Percentiles rank a stretch among this genome's conserved stretches.
phyloP scores from a whole-genome alignment of 2,113 vertebrate genomes.

The Capricornis sumatraensis region DNA sequence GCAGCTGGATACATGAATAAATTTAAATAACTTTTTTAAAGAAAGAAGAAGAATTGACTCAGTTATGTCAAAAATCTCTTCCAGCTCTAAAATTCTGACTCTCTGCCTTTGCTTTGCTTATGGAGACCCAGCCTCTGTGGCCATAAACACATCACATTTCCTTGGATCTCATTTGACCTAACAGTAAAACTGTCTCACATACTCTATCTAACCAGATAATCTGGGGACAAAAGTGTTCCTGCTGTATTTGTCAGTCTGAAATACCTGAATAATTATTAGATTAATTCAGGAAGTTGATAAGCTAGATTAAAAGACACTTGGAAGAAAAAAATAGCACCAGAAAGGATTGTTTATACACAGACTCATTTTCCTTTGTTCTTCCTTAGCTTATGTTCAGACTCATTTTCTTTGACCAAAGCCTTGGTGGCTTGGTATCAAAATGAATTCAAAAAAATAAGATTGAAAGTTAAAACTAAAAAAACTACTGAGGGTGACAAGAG shows the following conservation, averaged over 20 bases:
- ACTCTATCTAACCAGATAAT: background rate
- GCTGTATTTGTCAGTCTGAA: background rate
- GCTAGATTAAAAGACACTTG: background rate
- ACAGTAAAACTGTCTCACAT: background rate
- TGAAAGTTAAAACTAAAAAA: background rate
- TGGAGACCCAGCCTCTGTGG: background rate
- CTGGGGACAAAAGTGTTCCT: background rate
- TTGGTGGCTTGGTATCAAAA: background rate
- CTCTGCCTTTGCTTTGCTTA: background rate
- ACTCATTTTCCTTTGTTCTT: constrained; percentile 9
- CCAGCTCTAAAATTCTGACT: background rate
- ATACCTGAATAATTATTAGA: background rate
- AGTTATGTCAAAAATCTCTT: background rate
- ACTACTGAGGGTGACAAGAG: background rate
- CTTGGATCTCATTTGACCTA: background rate
- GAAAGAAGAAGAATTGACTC: background rate
- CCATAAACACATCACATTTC: background rate
- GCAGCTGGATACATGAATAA: background rate
- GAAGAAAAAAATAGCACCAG: background rate
- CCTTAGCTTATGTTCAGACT: background rate
- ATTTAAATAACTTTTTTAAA: background rate
- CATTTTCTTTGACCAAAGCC: constrained; percentile 7
- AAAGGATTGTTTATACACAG: background rate
- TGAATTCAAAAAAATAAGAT: constrained; percentile 34
- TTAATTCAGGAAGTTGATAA: background rate